phyloP scores from a whole-genome alignment of 1,140 invertebrate species.

The Nasonia vitripennis region DNA sequence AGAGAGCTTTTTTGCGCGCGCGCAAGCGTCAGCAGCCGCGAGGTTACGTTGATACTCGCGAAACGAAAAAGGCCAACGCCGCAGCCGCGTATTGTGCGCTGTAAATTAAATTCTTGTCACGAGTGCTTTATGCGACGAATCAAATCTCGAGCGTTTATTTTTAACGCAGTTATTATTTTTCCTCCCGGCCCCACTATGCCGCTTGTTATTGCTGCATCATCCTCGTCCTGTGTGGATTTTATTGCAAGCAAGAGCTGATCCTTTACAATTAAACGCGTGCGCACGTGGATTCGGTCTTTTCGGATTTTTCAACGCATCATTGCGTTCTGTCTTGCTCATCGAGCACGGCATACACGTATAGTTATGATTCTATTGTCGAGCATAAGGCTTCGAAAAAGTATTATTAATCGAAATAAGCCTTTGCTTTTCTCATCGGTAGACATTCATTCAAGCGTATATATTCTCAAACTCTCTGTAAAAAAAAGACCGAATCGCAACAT shows the following conservation, averaged over 20 bases:
- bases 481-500: neutral
- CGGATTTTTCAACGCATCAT: neutral
- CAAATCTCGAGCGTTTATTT: slow-evolving; percentile 11
- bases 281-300: too few relatives aligned
- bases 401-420: too few relatives aligned
- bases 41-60: slow-evolving; percentile 13
- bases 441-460: neutral
- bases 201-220: neutral
- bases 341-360: neutral
- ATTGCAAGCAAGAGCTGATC: too few relatives aligned
- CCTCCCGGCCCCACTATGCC: neutral
- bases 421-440: neutral
- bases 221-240: too few relatives aligned
- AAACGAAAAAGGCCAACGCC: neutral
- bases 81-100: neutral
- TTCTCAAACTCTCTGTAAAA: neutral
- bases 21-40: neutral
- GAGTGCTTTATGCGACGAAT: slow-evolving; percentile 19
- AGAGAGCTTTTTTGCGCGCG: neutral
- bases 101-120: slow-evolving; percentile 40
- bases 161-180: slow-evolving; percentile 24
- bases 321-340: neutral
- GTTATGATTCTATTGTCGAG: neutral
- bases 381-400: neutral
- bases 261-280: too few relatives aligned